Evolutionary conservation across 1,140 invertebrate species (phyloP), one percentile per base, ranked within the genome.

Genomic region (Caenorhabditis briggsae): DNA sequence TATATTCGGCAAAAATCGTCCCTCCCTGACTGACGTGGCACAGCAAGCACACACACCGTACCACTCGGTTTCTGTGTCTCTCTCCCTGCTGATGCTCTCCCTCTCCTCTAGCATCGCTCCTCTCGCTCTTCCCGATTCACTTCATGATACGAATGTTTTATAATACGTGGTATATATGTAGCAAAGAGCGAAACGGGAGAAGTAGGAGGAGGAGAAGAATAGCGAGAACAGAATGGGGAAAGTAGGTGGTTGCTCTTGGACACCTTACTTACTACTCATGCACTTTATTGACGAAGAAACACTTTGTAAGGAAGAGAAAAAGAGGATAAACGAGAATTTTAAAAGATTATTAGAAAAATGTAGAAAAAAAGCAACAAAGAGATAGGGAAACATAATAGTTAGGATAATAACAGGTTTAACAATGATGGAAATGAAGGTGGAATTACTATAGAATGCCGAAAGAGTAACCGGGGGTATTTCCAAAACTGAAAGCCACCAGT

Each of bases 61-160:
- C 70, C 70, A 78, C 70, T 78, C 70, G 11, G 18, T 53, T 9
- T 78, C 3, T 78, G 14, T 78, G n/a, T 43, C 41, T 6, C 5
- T 74, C 43, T 48, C n/a, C 25, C 61, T 58, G 65, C 46, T 20
- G n/a, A n/a, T 78, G 70, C 70, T 50, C 33, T 23, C 33, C 23
- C 43, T 2, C n/a, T 12, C 11, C 18, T 9, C 61, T 65, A 1
- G 7, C 46, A 16, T 25, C 14, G 23, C 59, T 64, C 23, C 59
- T 18, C 59, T 33, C 33, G 33, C 8, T 33, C 64, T 16, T 46
- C 41, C 43, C 59, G 59, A 6, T 25, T 61, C 23, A 23, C 59
- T 25, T 61, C 59, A 50, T 78, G 70, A 78, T 78, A 78, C 70
- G 46, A 78, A 78, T 50, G 46, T 78, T 78, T 50, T 78, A 78